These are phyloP conservation scores for Synanthedon formicaeformis DNA, from an alignment of 2,888 invertebrate species.

Conservation along the genomic window DNA sequence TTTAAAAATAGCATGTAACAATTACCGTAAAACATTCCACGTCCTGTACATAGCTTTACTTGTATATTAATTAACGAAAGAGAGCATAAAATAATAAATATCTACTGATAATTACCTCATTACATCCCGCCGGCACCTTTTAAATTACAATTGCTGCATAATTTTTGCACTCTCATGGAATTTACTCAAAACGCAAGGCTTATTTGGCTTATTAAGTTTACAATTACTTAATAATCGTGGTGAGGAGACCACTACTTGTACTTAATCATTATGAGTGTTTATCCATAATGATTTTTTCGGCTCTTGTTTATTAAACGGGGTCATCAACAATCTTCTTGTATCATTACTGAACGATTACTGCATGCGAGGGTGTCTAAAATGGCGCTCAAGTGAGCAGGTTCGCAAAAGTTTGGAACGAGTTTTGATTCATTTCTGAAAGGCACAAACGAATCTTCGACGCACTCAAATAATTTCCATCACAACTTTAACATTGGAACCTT, in stretches of 20 bases:
- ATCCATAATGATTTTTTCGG: slow-evolving; percentile 20
- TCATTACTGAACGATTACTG: slow-evolving; percentile 29
- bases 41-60: neutral
- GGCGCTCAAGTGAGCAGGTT: slow-evolving; percentile 8
- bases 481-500: no score
- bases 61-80: neutral
- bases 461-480: no score
- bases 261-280: neutral
- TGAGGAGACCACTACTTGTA: neutral
- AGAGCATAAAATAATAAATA: neutral
- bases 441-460: no score
- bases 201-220: neutral
- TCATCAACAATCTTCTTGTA: slow-evolving; percentile 45
- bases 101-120: neutral
- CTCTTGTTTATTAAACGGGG: slow-evolving; percentile 45
- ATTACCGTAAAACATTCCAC: neutral
- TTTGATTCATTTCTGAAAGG: no score
- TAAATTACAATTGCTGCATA: neutral
- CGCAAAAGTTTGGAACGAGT: no score
- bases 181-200: neutral
- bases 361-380: slow-evolving; percentile 19
- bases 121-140: neutral
- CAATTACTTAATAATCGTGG: neutral
- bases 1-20: neutral
- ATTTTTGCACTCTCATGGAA: neutral